Conservation (phyloP, 2,113 vertebrate genomes). For the Scomber japonicus region DNA sequence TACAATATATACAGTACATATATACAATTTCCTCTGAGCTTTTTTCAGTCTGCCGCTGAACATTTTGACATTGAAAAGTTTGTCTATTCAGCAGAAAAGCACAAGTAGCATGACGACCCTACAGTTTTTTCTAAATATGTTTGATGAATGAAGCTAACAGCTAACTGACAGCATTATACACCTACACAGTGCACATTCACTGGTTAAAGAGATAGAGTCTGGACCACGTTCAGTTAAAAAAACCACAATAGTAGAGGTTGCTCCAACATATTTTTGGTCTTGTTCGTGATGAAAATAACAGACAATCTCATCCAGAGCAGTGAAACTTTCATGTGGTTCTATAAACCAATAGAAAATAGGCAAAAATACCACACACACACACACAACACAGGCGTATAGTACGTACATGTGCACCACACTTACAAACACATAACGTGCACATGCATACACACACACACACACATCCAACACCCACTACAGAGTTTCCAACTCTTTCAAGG, state of each 20-base stretch:
- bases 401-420: not conserved
- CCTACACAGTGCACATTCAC: constrained; percentile 34
- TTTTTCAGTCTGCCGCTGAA: constrained; percentile 2
- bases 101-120: constrained; percentile 2
- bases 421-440: not conserved
- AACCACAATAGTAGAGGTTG: constrained; percentile 18
- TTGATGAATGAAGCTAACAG: constrained; percentile 9
- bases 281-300: constrained; percentile 73
- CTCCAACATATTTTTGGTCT: constrained; percentile 16
- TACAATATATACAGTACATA: too few species aligned
- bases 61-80: constrained; percentile 33
- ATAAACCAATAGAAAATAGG: constrained; percentile 65
- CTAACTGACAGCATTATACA: constrained; percentile 12
- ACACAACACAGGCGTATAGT: not conserved
- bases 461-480: constrained; percentile 16
- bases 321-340: constrained; percentile 80
- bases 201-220: constrained; percentile 14
- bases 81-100: constrained; percentile 26
- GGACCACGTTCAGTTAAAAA: constrained; percentile 20
- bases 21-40: too few species aligned
- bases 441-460: constrained; percentile 14
- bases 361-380: constrained; percentile 43
- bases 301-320: constrained; percentile 50
- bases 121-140: constrained; percentile 38
- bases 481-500: constrained; percentile 55